A percentile compares a stretch with the other conserved stretches of the same genome.
phyloP scores from a whole-genome alignment of 2,888 invertebrate species.

The Cyrtodaria siliqua region DNA sequence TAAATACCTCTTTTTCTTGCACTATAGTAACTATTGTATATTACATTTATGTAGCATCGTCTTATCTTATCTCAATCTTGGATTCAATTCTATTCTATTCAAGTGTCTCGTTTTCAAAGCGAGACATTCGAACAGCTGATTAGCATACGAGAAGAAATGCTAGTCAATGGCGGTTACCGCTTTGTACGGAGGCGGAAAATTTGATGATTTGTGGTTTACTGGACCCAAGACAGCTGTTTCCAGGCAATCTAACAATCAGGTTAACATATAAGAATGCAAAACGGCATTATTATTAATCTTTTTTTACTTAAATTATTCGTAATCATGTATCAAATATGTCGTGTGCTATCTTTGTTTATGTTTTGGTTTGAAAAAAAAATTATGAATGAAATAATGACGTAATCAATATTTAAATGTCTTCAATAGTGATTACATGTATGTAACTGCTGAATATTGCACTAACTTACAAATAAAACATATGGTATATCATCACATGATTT shows the following conservation, averaged over 20 bases:
- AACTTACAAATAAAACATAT: no score
- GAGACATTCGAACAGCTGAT: slow-evolving; percentile 67
- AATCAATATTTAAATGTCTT: slow-evolving; percentile 28
- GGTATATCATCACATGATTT: neutral
- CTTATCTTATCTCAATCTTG: no score
- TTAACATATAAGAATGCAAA: neutral
- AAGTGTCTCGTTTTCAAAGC: slow-evolving; percentile 25
- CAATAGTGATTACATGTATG: neutral
- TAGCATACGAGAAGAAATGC: slow-evolving; percentile 71
- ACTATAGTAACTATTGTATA: no score
- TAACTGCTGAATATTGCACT: neutral
- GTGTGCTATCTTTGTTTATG: slow-evolving; percentile 59
- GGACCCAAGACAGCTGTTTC: slow-evolving; percentile 4
- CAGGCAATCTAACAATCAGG: neutral
- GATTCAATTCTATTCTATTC: no score
- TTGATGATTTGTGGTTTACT: slow-evolving; percentile 15
- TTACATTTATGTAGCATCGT: no score
- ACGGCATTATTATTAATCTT: neutral
- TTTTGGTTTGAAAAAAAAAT: slow-evolving; percentile 44
- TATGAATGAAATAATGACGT: slow-evolving; percentile 54
- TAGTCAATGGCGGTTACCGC: slow-evolving; percentile 53
- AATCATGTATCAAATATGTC: slow-evolving; percentile 19
- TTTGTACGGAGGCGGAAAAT: slow-evolving; percentile 28
- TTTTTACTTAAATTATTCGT: neutral
- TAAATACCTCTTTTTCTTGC: no score